Base-by-base conservation (phyloP, 2,113 vertebrate species). In the Dipodomys stephensi region DNA sequence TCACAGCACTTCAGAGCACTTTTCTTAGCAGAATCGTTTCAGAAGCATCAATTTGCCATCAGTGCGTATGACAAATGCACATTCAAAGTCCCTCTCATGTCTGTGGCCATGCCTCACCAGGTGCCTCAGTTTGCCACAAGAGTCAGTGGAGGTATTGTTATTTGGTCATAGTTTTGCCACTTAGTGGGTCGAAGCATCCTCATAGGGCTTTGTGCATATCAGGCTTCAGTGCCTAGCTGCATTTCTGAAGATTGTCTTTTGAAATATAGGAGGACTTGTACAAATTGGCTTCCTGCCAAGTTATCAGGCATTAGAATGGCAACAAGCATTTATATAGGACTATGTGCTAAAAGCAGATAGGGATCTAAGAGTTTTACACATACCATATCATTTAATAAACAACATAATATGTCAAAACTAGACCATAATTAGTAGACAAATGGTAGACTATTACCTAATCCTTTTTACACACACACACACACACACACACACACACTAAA, bases 311-410 rank as follows among this genome's bases (percentile, higher is more conserved):
- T 83, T 80, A 11, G 83, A 83, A 92, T 85, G 71, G 53, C 53
- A 90, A 72, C 19, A 93, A 90, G 74, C 67, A 69, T 94, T 88
- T 84, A 74, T 89, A 78, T 72, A 81, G 49, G 11, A 67, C 25
- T 65, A 0, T 85, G 53, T 83, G 57, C 64, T 64, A 90, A 44
- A 90, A 62, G 19, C 85, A 92, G 62, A 53, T 86, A 65, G 28
- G 82, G 4, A 73, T 93, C 28, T 49, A 65, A 92, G 53, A 49
- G 22, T 32, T 94, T 94, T 81, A 64, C 16, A 35, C 39, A 32
- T 87, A 67, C 64, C 88, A 83, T 32, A 13, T 93, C 19, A 62
- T 82, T 96, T 95, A 82, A 90, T 96, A 88, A 87, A 90, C 87
- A 91, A 91, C 11, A 39, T 81, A 65, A 73, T 19, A 35, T 90